Percentiles rank a stretch among this genome's conserved stretches.
These are phyloP conservation scores for Pampus argenteus DNA, from an alignment of 2,797 vertebrate genomes.

Conservation along the genomic window DNA sequence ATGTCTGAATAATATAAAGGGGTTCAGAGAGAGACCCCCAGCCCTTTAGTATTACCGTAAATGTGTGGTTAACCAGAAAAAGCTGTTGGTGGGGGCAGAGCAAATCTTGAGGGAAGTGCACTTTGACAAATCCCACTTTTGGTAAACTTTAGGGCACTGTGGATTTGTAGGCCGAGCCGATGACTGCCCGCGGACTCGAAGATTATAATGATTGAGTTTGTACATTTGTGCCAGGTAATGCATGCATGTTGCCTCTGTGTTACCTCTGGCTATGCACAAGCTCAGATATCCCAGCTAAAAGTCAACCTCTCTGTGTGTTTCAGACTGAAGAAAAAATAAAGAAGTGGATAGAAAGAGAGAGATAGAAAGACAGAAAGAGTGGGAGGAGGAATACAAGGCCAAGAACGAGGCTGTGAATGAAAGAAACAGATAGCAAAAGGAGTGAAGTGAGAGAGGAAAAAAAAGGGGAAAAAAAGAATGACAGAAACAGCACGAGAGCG, in stretches of 20 bases:
- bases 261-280: slow-evolving; percentile 29
- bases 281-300: slow-evolving; percentile 26
- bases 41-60: slow-evolving; percentile 76
- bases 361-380: slow-evolving; percentile 3
- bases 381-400: slow-evolving; percentile 31
- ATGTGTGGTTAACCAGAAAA: slow-evolving; percentile 85
- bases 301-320: slow-evolving; percentile 17
- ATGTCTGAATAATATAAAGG: slow-evolving; percentile 62
- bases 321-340: slow-evolving; percentile 22
- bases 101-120: slow-evolving; percentile 58
- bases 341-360: slow-evolving; percentile 9
- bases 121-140: slow-evolving; percentile 58
- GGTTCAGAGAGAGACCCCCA: slow-evolving; percentile 47
- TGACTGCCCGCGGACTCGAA: slow-evolving; percentile 34
- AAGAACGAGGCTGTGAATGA: slow-evolving; percentile 64
- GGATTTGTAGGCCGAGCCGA: slow-evolving; percentile 56
- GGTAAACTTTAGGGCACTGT: slow-evolving; percentile 54
- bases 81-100: slow-evolving; percentile 72
- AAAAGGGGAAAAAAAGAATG: slow-evolving; percentile 51
- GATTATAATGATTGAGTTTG: slow-evolving; percentile 49
- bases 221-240: slow-evolving; percentile 18
- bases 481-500: slow-evolving; percentile 63
- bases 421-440: slow-evolving; percentile 71
- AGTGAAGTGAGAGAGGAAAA: slow-evolving; percentile 42
- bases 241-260: slow-evolving; percentile 17